Evolutionary conservation across 1,140 invertebrate genomes (phyloP).

Genomic region (Bombus turneri): DNA sequence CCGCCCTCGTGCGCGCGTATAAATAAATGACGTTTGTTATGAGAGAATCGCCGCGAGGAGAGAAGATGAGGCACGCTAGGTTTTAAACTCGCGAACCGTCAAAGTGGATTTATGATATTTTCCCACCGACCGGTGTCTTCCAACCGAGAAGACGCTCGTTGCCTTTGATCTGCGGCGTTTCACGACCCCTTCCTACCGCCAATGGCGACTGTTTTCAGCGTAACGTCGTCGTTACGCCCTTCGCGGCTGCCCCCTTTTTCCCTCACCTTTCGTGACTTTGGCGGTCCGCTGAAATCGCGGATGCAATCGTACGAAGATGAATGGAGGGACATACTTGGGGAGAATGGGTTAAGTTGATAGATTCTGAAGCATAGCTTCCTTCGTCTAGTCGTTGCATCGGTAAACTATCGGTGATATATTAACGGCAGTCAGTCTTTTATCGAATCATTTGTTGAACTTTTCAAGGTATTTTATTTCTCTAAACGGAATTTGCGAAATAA

Average conservation of each 20-base stretch:
- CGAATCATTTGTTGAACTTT: too few species aligned
- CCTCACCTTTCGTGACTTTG: background rate
- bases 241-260: background rate
- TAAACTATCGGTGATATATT: too few species aligned
- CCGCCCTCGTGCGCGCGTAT: conserved; percentile 47
- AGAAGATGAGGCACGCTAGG: conserved; percentile 69
- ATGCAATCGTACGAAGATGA: conserved; percentile 6
- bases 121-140: conserved; percentile 62
- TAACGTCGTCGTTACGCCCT: conserved; percentile 43
- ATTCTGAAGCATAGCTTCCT: too few species aligned
- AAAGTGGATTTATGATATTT: conserved; percentile 80
- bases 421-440: too few species aligned
- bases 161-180: conserved; percentile 71
- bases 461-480: too few species aligned
- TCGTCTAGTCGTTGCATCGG: too few species aligned
- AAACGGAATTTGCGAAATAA: too few species aligned
- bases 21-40: conserved; percentile 76
- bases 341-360: too few species aligned
- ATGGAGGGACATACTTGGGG: background rate
- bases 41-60: conserved; percentile 53
- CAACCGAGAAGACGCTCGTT: conserved; percentile 30
- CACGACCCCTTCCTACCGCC: conserved; percentile 56
- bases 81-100: conserved; percentile 72
- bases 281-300: background rate
- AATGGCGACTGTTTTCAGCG: conserved; percentile 54